Conservation (phyloP, 2,888 invertebrate genomes). For the Pyrrhia umbra region DNA sequence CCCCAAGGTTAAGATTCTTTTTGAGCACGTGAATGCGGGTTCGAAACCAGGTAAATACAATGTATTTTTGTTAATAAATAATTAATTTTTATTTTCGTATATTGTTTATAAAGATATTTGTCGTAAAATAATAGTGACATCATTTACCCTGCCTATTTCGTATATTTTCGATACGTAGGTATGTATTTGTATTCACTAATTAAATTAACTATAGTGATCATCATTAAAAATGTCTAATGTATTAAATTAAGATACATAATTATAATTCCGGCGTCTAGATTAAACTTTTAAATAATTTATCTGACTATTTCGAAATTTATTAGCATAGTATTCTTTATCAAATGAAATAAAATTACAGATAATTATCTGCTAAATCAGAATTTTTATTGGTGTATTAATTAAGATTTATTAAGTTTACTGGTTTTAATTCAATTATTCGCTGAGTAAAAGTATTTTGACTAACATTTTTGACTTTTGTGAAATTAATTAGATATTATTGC, state of each 20-base stretch:
- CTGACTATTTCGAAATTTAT: constrained; percentile 8
- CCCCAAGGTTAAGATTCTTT: not conserved
- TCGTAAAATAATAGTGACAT: no score
- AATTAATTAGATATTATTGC: no score
- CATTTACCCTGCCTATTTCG: no score
- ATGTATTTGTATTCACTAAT: not conserved
- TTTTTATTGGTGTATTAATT: constrained; percentile 33
- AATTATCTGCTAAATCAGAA: constrained; percentile 25
- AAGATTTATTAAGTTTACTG: constrained; percentile 16
- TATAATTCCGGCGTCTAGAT: not conserved
- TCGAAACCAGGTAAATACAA: not conserved
- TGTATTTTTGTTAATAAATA: no score
- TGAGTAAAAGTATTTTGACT: no score
- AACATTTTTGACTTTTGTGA: no score
- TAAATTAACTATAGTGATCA: constrained; percentile 29
- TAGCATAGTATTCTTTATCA: constrained; percentile 45
- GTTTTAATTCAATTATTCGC: no score
- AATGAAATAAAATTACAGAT: constrained; percentile 29
- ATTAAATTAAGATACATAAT: constrained; percentile 2
- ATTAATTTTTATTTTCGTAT: no score
- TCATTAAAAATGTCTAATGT: constrained; percentile 6
- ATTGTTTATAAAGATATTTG: no score
- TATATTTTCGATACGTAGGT: not conserved
- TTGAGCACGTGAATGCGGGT: not conserved
- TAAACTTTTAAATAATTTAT: not conserved